Base-by-base conservation (phyloP, 2,797 vertebrate genomes). In the Cynodonichthys magdalenae region DNA sequence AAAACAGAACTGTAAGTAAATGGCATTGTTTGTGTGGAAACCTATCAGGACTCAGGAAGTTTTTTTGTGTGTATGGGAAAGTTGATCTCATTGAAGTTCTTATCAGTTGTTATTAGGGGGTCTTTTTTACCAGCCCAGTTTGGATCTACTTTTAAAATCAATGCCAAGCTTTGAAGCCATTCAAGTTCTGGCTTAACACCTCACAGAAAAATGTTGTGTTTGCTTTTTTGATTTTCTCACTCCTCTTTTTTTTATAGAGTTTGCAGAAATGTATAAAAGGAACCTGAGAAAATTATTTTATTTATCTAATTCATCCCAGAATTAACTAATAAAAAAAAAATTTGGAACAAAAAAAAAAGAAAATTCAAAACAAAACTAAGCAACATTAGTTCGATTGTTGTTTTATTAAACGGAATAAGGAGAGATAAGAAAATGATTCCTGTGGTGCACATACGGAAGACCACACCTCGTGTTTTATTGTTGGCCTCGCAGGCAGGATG, bases 1-100 rank as follows among this genome's bases (percentile, higher is more conserved):
- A 75, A 66, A 73, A 74, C 58, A 81, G 85, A 88, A 85, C 88
- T 89, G 90, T 92, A 79, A 90, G 91, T 91, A 85, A 81, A 81
- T 28, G 15, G 59, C 66, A 20, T 42, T 55, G 52, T 62, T 44
- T 29, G 36, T 29, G 36, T 59, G 50, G 64, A 24, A 65, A 47
- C 59, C 46, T 74, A 49, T 71, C 31, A 29, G 60, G 31, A 61
- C 58, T 36, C 56, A 39, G 36, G 42, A 69, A 9, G 67, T 56
- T 6, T 31, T 31, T 39, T 12, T 39, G 36, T 39, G 2, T 39
- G 10, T 39, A 4, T 66, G 34, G 54, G 15, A 41, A 46, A 19
- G 27, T 55, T 57, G 52, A 20, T 10, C 53, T 67, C 24, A 47
- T 1, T 48, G 58, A 44, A 28, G 51, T 24, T 51, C 56, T 56